These are phyloP conservation scores for Zeus faber DNA, from an alignment of 2,113 vertebrate genomes.

Conservation along the genomic window DNA sequence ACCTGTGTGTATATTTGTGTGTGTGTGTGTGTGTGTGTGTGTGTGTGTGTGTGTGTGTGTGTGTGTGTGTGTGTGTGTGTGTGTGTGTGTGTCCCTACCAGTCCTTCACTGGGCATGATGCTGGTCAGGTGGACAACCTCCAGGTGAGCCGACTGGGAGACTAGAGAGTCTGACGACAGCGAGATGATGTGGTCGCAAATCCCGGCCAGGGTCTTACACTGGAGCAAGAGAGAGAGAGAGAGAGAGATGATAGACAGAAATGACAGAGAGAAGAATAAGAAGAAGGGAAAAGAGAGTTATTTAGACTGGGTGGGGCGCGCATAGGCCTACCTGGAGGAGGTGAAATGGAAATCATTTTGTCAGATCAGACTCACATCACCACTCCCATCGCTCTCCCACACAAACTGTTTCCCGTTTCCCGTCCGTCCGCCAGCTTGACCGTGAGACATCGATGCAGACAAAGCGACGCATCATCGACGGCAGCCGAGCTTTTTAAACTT, in stretches of 20 bases:
- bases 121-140: conserved; percentile 84
- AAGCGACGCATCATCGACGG: conserved; percentile 31
- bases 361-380: conserved; percentile 61
- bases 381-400: conserved; percentile 47
- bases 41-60: conserved; percentile 2
- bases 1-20: conserved; percentile 1
- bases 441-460: conserved; percentile 43
- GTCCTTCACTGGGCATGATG: conserved; percentile 86
- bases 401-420: conserved; percentile 63
- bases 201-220: conserved; percentile 93
- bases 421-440: conserved; percentile 45
- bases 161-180: conserved; percentile 87
- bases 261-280: conserved; percentile 20
- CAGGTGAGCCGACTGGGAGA: conserved; percentile 84
- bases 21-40: not conserved
- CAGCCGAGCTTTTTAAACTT: conserved; percentile 31
- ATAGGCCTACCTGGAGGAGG: conserved; percentile 60
- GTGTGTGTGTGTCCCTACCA: conserved; percentile 76
- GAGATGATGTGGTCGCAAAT: conserved; percentile 95
- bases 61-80: conserved; percentile 14
- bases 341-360: conserved; percentile 64
- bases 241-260: conserved; percentile 3
- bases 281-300: conserved; percentile 50
- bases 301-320: conserved; percentile 52
- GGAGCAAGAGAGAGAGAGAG: conserved; percentile 26